Evolutionary conservation across 1,140 invertebrate genomes (phyloP).

Genomic region (Sycophila sp.): DNA sequence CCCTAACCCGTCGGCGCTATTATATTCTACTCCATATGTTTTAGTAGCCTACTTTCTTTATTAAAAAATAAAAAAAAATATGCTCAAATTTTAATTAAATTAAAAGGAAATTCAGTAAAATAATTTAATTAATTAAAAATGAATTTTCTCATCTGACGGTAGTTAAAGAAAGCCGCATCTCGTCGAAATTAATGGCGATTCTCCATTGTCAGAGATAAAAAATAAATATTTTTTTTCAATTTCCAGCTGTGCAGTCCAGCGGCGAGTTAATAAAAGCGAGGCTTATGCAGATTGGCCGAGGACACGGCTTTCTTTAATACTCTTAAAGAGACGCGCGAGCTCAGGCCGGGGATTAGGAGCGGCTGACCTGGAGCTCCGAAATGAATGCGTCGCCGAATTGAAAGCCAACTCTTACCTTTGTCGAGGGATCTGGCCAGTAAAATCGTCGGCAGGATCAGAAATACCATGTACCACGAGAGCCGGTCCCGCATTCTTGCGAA

Average conservation of each 20-base stretch:
- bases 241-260: background rate
- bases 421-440: slow-evolving; percentile 65
- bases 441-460: slow-evolving; percentile 64
- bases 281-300: background rate
- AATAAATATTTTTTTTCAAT: slow-evolving; percentile 8
- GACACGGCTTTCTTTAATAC: slow-evolving; percentile 23
- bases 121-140: too few relatives aligned
- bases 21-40: too few relatives aligned
- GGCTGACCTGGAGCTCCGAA: background rate
- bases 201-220: too few relatives aligned
- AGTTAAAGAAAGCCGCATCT: too few relatives aligned
- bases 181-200: too few relatives aligned
- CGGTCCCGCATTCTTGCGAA: slow-evolving; percentile 64
- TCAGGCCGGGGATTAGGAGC: background rate
- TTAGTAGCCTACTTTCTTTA: too few relatives aligned
- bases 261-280: slow-evolving; percentile 2
- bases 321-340: slow-evolving; percentile 16
- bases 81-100: too few relatives aligned
- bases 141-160: too few relatives aligned
- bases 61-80: too few relatives aligned
- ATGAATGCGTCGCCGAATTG: slow-evolving; percentile 1
- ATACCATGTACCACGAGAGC: slow-evolving; percentile 66
- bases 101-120: too few relatives aligned
- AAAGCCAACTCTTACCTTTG: slow-evolving; percentile 60
- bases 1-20: too few relatives aligned